Conservation (phyloP, 2,113 vertebrate species). For the Rallus limicola region DNA sequence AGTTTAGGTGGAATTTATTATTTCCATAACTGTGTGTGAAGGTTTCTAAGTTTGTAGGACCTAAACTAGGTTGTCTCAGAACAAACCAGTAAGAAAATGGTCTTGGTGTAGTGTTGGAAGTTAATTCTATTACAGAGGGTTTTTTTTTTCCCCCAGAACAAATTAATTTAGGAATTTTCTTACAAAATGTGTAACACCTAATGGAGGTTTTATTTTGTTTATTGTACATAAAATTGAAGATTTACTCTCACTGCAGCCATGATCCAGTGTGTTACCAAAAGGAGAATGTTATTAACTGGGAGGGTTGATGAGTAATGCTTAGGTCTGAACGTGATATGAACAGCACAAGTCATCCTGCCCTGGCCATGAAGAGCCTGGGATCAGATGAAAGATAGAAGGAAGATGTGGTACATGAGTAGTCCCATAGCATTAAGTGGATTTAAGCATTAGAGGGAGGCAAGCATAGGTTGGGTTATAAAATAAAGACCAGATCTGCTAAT, state of each 20-base stretch:
- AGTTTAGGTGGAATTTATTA: slow-evolving; percentile 54
- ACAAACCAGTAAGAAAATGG: neutral
- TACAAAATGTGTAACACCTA: slow-evolving; percentile 1
- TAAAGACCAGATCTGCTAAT: neutral
- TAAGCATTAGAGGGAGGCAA: neutral
- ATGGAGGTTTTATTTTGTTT: slow-evolving; percentile 15
- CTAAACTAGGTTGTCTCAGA: neutral
- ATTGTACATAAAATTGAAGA: neutral
- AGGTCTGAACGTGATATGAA: neutral
- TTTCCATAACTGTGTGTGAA: slow-evolving; percentile 13
- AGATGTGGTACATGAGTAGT: neutral
- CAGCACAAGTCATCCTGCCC: neutral
- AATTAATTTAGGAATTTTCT: slow-evolving; percentile 25
- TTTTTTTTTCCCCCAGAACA: neutral
- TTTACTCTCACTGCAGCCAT: neutral
- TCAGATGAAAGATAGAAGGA: neutral
- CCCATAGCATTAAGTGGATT: neutral
- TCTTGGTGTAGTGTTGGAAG: slow-evolving; percentile 1
- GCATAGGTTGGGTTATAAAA: neutral
- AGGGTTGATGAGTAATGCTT: neutral
- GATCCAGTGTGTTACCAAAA: neutral
- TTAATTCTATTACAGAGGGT: neutral
- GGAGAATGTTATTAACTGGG: neutral
- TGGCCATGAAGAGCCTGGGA: neutral
- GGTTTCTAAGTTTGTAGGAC: neutral